Percentiles rank a stretch among this genome's conserved stretches.
Evolutionary conservation across 2,113 vertebrate species (phyloP).

Genomic region (Erythrocebus patas): DNA sequence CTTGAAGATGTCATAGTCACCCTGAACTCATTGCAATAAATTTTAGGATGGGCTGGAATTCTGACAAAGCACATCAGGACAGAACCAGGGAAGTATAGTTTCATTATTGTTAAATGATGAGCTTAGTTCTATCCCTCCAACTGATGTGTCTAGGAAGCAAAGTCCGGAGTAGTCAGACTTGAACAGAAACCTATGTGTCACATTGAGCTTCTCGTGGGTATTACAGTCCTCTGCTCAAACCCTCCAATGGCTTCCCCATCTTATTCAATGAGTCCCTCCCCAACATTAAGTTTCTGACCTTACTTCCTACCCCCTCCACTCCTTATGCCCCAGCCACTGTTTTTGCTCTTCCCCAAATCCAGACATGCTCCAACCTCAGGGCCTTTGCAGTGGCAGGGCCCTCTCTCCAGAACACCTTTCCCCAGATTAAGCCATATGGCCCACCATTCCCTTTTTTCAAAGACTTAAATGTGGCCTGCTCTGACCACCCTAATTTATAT

Average conservation of each 20-base stretch:
- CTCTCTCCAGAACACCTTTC: neutral
- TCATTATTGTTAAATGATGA: neutral
- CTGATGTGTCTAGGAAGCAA: neutral
- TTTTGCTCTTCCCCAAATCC: neutral
- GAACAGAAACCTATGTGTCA: neutral
- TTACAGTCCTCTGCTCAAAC: neutral
- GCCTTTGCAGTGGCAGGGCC: neutral
- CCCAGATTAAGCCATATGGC: neutral
- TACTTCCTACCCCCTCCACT: neutral
- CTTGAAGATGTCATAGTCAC: neutral
- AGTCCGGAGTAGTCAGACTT: neutral
- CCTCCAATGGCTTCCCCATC: neutral
- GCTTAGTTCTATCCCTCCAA: neutral
- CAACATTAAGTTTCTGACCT: neutral
- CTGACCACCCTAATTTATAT: neutral
- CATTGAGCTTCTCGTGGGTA: neutral
- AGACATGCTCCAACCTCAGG: neutral
- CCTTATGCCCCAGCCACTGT: neutral
- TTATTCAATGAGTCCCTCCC: neutral
- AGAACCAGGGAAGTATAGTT: neutral
- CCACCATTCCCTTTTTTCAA: too few relatives aligned
- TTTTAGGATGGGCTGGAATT: neutral
- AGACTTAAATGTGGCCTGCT: neutral
- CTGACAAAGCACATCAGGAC: neutral
- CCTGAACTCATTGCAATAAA: neutral